Evolutionary conservation across 2,888 invertebrate genomes (phyloP), one percentile per base, ranked within the genome.

Genomic region (Watsonalla binaria): DNA sequence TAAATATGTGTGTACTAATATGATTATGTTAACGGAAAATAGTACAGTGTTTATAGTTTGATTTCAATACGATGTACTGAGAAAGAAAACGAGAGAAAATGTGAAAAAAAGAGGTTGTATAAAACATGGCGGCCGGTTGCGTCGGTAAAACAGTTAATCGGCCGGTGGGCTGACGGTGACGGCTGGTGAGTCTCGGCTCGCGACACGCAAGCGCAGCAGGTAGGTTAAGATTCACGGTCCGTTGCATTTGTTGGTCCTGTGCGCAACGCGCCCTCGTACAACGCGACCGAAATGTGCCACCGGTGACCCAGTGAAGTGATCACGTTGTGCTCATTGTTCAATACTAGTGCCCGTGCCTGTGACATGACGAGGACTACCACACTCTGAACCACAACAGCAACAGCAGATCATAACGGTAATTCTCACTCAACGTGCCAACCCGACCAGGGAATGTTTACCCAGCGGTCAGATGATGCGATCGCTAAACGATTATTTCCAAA

Each of bases 201-300:
- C 81, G 87, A 90, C 90, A 90, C 90, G 90, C 90, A 86, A 86
- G 84, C 88, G 86, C 82, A 76, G 76, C 89, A 90, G 90, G 89
- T 90, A 90, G 89, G 90, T 89, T 89, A 90, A 82, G 78, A 79
- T 88, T 87, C 80, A 90, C 87, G 90, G 80, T 89, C 87, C 76
- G 84, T 76, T 86, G 89, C 89, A 88, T 84, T 89, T 86, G 87
- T 76, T 82, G 79, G 80, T 82, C 78, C 84, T 82, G 78, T 82
- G 87, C 80, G 82, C 76, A 76, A 78, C 82, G 83, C 83, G 80
- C 79, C 83, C 81, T 80, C 74, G 64, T 67, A 67, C 73, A 68
- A 71, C 74, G 71, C 76, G 73, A 69, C 70, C 80, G 83, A 84
- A 80, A 88, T 89, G 87, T 76, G 72, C 74, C 77, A 82, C 78